phyloP scores from a whole-genome alignment of 1,140 invertebrate genomes.

The Drosophila athabasca region DNA sequence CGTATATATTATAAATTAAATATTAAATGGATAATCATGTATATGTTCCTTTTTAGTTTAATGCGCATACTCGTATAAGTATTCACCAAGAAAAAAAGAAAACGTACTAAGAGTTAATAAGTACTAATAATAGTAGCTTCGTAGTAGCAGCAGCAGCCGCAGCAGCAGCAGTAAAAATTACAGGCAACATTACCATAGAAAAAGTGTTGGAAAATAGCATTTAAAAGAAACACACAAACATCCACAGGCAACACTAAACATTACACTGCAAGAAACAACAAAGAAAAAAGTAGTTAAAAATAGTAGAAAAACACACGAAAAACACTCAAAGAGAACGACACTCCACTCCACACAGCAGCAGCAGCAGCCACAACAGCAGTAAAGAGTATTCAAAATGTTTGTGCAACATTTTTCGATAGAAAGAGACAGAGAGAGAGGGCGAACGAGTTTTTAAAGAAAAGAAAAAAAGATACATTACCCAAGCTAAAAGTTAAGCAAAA shows the following conservation, averaged over 20 bases:
- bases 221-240: conserved; percentile 51
- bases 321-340: conserved; percentile 21
- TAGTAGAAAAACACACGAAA: conserved; percentile 44
- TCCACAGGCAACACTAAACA: conserved; percentile 32
- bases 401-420: conserved; percentile 65
- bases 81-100: conserved; percentile 41
- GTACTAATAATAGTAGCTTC: conserved; percentile 70
- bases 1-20: conserved; percentile 63
- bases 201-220: conserved; percentile 49
- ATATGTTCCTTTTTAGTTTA: conserved; percentile 83
- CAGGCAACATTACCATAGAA: conserved; percentile 11
- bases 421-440: conserved; percentile 10
- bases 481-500: conserved; percentile 62
- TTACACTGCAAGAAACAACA: conserved; percentile 18
- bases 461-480: conserved; percentile 24
- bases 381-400: conserved; percentile 70
- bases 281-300: conserved; percentile 57
- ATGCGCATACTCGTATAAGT: conserved; percentile 59
- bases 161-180: conserved; percentile 10
- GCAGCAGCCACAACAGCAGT: conserved; percentile 12
- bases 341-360: conserved; percentile 24
- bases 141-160: conserved; percentile 56
- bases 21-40: conserved; percentile 75
- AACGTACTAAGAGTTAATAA: conserved; percentile 61
- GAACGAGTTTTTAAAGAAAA: conserved; percentile 38